phyloP scores from a whole-genome alignment of 2,113 vertebrate species.

The Microcebus lehilahytsara region DNA sequence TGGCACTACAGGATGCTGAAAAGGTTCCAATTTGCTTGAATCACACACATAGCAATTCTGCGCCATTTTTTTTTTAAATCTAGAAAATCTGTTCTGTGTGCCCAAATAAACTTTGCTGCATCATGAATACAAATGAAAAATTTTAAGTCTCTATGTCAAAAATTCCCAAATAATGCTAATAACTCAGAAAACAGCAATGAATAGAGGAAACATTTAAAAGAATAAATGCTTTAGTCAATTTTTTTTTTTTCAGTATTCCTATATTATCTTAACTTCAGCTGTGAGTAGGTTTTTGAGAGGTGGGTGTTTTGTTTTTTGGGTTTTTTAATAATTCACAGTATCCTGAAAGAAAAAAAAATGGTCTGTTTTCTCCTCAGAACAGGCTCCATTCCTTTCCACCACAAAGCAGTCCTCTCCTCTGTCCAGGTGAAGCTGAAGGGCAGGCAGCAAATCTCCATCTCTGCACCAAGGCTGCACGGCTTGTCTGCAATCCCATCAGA shows the following conservation, averaged over 20 bases:
- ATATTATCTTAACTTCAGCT: conserved; percentile 23
- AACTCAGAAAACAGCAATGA: background rate
- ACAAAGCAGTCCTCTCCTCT: background rate
- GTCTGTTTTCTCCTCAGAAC: background rate
- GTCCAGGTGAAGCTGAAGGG: background rate
- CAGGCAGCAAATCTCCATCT: background rate
- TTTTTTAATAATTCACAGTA: background rate
- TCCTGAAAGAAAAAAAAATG: background rate
- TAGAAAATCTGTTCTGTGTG: conserved; percentile 31
- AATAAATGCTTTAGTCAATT: background rate
- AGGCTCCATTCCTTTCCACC: conserved; percentile 2
- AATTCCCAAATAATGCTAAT: background rate
- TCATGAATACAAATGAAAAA: background rate
- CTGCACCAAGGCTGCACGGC: conserved; percentile 62
- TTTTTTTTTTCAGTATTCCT: background rate
- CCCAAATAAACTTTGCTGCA: conserved; percentile 15
- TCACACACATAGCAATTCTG: background rate
- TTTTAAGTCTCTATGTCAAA: background rate
- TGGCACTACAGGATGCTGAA: background rate
- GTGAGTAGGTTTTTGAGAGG: background rate
- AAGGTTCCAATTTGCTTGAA: background rate
- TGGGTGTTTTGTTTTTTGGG: background rate
- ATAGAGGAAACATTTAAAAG: background rate
- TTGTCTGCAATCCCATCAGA: conserved; percentile 75
- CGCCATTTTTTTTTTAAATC: background rate